phyloP scores from a whole-genome alignment of 2,113 vertebrate species.

The Euleptes europaea region DNA sequence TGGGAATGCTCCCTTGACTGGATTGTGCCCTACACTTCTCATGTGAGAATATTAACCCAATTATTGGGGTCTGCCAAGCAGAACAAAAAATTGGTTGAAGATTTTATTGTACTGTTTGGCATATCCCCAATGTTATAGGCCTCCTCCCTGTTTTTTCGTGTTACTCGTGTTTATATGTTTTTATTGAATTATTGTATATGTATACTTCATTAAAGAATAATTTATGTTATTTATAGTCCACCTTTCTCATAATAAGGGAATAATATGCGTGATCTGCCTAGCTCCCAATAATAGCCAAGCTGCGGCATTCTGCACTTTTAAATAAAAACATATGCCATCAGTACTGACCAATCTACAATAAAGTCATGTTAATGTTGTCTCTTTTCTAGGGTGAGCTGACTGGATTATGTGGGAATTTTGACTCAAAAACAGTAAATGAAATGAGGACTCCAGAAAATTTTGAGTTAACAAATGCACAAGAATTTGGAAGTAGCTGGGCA shows the following conservation, averaged over 20 bases:
- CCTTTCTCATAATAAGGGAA: too few species aligned
- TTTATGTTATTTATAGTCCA: too few species aligned
- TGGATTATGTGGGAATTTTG: constrained; percentile 96
- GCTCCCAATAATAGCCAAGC: too few species aligned
- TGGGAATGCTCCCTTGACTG: too few species aligned
- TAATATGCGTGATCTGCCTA: too few species aligned
- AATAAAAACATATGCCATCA: not conserved
- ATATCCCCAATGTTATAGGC: too few species aligned
- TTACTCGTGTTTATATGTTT: too few species aligned
- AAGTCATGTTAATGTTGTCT: not conserved
- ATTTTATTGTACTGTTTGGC: too few species aligned
- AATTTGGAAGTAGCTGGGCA: constrained; percentile 95
- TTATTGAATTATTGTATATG: too few species aligned
- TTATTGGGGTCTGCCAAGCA: not conserved
- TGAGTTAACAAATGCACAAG: constrained; percentile 88
- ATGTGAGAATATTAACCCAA: not conserved
- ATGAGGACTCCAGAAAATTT: constrained; percentile 94
- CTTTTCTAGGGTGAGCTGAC: constrained; percentile 81
- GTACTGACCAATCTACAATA: not conserved
- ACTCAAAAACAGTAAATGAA: constrained; percentile 93
- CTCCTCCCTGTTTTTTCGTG: too few species aligned
- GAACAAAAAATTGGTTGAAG: too few species aligned
- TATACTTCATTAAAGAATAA: too few species aligned
- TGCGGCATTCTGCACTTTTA: not conserved
- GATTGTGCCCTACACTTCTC: not conserved